phyloP scores from a whole-genome alignment of 2,888 invertebrate genomes.

The Hydrotaea diabolus region DNA sequence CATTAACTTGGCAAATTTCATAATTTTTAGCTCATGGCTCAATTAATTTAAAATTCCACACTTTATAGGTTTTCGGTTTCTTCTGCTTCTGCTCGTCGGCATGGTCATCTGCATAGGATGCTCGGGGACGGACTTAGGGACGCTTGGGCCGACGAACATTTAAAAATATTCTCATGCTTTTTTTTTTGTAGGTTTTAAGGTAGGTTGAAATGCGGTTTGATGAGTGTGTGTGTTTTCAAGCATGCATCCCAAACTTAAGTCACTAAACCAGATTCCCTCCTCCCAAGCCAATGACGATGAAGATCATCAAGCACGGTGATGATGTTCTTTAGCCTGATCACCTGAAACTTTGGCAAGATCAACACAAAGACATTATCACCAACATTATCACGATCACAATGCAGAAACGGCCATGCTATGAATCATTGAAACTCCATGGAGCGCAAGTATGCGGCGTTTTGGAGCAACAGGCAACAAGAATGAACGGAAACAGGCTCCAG shows the following conservation, averaged over 20 bases:
- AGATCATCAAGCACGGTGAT: conserved; percentile 1
- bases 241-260: conserved; percentile 6
- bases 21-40: conserved; percentile 65
- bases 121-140: background rate
- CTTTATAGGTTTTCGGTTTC: conserved; percentile 55
- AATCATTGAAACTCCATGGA: conserved; percentile 50
- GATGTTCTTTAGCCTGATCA: background rate
- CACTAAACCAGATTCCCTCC: conserved; percentile 55
- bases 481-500: conserved; percentile 8
- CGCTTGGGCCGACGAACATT: background rate
- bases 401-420: conserved; percentile 42
- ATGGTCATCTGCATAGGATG: conserved; percentile 52
- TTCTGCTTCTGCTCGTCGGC: conserved; percentile 32
- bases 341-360: conserved; percentile 36
- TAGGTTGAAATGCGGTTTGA: background rate
- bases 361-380: conserved; percentile 63
- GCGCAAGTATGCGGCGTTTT: too few species aligned
- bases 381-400: conserved; percentile 58
- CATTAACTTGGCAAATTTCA: conserved; percentile 65
- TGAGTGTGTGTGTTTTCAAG: background rate
- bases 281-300: conserved; percentile 19
- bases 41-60: conserved; percentile 66
- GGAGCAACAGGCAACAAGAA: conserved; percentile 31
- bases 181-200: background rate
- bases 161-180: background rate